A percentile compares a stretch with the other conserved stretches of the same genome.
phyloP scores from a whole-genome alignment of 2,888 invertebrate species.

The Cremastobaeus sp. region DNA sequence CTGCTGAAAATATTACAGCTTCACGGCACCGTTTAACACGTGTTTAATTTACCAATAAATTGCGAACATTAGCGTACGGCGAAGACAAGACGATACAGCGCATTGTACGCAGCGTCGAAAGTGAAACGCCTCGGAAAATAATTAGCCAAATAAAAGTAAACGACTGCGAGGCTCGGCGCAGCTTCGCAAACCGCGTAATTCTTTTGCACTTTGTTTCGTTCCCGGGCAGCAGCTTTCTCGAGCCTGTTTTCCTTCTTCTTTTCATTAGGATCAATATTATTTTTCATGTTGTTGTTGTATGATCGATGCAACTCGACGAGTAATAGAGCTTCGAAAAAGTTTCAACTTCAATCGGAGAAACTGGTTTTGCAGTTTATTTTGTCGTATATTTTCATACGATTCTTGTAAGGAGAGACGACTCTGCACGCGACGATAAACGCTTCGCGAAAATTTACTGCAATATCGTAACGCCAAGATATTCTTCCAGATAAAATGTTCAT shows the following conservation, averaged over 20 bases:
- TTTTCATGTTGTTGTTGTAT: constrained; percentile 3
- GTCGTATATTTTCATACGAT: constrained; percentile 6
- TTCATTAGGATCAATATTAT: neutral
- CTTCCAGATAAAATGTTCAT: too few relatives aligned
- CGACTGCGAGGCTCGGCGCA: neutral
- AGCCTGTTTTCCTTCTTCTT: too few relatives aligned
- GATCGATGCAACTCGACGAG: constrained; percentile 7
- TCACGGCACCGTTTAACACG: too few relatives aligned
- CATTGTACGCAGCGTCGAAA: too few relatives aligned
- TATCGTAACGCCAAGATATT: neutral
- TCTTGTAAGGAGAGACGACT: neutral
- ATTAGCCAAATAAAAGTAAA: constrained; percentile 8
- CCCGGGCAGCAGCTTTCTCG: too few relatives aligned
- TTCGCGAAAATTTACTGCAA: neutral
- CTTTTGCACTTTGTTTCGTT: too few relatives aligned
- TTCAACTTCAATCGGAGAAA: constrained; percentile 16
- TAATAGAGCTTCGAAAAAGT: constrained; percentile 7
- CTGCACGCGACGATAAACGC: neutral
- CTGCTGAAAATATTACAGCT: too few relatives aligned
- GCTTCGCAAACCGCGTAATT: too few relatives aligned
- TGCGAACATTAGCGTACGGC: neutral
- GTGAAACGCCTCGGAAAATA: constrained; percentile 3
- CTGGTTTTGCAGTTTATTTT: constrained; percentile 20
- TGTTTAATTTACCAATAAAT: constrained; percentile 25
- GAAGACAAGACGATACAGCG: too few relatives aligned